A percentile compares a stretch with the other conserved stretches of the same genome.
phyloP scores from a whole-genome alignment of 2,797 vertebrate genomes.

The Xenops minutus region DNA sequence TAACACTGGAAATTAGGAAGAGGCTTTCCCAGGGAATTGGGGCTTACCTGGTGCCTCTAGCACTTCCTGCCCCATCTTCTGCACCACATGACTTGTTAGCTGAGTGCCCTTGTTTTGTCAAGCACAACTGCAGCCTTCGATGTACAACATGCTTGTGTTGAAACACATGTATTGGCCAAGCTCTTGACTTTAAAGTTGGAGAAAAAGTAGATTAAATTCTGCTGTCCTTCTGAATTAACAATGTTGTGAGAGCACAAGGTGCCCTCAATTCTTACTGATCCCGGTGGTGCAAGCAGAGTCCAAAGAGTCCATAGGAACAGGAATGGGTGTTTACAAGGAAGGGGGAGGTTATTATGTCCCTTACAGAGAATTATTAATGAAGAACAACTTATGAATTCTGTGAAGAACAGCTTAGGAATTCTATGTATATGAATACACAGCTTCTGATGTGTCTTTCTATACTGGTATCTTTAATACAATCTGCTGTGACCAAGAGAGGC shows the following conservation, averaged over 20 bases:
- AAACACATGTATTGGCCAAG: not conserved
- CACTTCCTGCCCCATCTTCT: not conserved
- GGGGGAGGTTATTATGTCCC: not conserved
- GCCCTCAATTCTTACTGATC: not conserved
- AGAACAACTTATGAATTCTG: not conserved
- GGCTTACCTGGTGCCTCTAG: not conserved
- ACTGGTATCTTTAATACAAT: not conserved
- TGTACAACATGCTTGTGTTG: not conserved
- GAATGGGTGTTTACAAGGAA: not conserved
- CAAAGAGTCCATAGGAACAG: accelerated
- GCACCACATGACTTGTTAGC: accelerated
- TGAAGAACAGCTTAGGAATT: not conserved
- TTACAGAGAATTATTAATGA: not conserved
- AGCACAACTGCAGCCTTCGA: not conserved
- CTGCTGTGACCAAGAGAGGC: not conserved
- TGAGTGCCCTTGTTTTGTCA: not conserved
- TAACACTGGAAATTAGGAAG: not conserved
- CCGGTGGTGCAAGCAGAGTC: not conserved
- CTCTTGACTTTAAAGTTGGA: not conserved
- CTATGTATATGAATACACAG: accelerated
- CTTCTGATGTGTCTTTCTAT: not conserved
- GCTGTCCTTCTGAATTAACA: not conserved
- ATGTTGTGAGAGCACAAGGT: not conserved
- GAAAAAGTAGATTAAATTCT: not conserved
- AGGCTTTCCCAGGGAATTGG: not conserved